phyloP scores from a whole-genome alignment of 2,113 vertebrate species.

The Campylomormyrus numenius region DNA sequence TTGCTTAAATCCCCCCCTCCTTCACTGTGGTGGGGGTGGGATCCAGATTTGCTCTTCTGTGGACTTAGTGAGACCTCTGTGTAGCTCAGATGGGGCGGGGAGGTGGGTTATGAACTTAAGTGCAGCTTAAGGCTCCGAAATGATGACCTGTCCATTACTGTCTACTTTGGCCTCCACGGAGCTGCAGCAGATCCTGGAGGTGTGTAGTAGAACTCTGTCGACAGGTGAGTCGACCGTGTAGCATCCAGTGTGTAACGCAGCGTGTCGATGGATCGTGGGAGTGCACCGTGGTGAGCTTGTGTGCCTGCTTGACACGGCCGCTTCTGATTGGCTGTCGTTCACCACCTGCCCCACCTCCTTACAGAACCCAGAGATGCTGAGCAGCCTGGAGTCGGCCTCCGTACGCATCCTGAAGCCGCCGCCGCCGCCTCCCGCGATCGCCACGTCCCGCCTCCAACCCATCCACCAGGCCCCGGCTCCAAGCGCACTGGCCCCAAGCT shows the following conservation, averaged over 20 bases:
- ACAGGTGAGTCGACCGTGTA: slow-evolving; percentile 59
- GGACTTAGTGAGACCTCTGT: background rate
- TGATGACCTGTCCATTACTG: slow-evolving; percentile 64
- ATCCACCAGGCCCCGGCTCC: slow-evolving; percentile 37
- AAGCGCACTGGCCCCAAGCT: slow-evolving; percentile 36
- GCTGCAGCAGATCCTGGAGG: slow-evolving; percentile 71
- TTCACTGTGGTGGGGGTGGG: background rate
- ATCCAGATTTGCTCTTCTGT: background rate
- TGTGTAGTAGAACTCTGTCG: slow-evolving; percentile 62
- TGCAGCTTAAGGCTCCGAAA: slow-evolving; percentile 10
- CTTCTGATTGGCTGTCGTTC: background rate
- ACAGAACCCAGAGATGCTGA: slow-evolving; percentile 84
- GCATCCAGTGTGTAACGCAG: slow-evolving; percentile 1
- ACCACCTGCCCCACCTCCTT: slow-evolving; percentile 15
- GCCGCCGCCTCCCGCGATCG: slow-evolving; percentile 53
- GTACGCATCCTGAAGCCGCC: slow-evolving; percentile 77
- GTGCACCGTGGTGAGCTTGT: background rate
- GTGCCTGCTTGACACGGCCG: background rate
- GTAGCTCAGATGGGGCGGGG: background rate
- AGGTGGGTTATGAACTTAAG: slow-evolving; percentile 32
- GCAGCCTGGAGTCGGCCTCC: slow-evolving; percentile 74
- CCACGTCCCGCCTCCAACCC: slow-evolving; percentile 54
- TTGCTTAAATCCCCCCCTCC: background rate
- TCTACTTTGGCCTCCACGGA: slow-evolving; percentile 59
- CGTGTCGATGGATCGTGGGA: slow-evolving; percentile 12